Evolutionary conservation across 2,888 invertebrate species (phyloP).

Genomic region (Agrotis exclamationis): DNA sequence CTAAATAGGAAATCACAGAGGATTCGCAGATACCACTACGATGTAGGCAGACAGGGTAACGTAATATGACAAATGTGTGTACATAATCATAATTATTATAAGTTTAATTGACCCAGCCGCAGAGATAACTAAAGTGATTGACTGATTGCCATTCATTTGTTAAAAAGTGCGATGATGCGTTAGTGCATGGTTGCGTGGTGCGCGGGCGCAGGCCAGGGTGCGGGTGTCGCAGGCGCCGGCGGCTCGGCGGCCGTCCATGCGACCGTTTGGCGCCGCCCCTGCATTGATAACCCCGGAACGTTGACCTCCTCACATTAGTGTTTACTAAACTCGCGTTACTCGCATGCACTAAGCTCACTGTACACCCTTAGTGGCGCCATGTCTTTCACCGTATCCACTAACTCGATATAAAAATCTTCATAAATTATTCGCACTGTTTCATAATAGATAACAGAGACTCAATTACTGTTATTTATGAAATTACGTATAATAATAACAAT

Average conservation of each 20-base stretch:
- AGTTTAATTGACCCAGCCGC: constrained; percentile 28
- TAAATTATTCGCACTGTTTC: constrained; percentile 22
- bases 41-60: constrained; percentile 33
- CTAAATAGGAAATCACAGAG: constrained; percentile 37
- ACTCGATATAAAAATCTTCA: not conserved
- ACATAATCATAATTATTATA: constrained; percentile 29
- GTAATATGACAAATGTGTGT: constrained; percentile 42
- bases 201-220: constrained; percentile 44
- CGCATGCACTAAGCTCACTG: constrained; percentile 71
- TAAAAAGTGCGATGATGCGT: constrained; percentile 48
- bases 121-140: constrained; percentile 45
- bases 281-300: constrained; percentile 87
- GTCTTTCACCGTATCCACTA: constrained; percentile 20
- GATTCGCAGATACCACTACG: constrained; percentile 33
- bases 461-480: constrained; percentile 17
- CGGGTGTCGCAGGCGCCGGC: constrained; percentile 49
- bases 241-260: constrained; percentile 74
- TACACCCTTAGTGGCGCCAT: constrained; percentile 61
- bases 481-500: constrained; percentile 18
- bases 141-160: constrained; percentile 41
- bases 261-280: constrained; percentile 88
- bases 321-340: constrained; percentile 83
- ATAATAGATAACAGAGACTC: constrained; percentile 17
- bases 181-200: constrained; percentile 44
- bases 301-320: constrained; percentile 87